A percentile compares a stretch with the other conserved stretches of the same genome.
phyloP scores from a whole-genome alignment of 1,140 invertebrate species.

The Gonioctena quinquepunctata region DNA sequence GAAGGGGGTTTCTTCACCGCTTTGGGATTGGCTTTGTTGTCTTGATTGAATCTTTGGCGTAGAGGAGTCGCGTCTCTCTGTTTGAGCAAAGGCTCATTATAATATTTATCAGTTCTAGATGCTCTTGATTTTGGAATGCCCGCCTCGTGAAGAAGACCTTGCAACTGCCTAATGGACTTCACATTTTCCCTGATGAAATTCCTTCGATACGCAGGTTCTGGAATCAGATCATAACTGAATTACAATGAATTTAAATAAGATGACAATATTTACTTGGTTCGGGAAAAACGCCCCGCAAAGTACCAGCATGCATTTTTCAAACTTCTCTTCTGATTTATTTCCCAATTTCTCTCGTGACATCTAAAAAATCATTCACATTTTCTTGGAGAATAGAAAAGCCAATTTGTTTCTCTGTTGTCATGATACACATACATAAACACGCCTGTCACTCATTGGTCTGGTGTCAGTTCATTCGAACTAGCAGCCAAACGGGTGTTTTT shows the following conservation, averaged over 20 bases:
- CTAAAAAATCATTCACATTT: not conserved
- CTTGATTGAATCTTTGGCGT: not conserved
- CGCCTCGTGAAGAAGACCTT: slow-evolving; percentile 57
- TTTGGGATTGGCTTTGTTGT: no score
- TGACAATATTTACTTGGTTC: slow-evolving; percentile 63
- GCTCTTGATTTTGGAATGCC: slow-evolving; percentile 38
- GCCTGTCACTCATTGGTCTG: no score
- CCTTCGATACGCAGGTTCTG: slow-evolving; percentile 60
- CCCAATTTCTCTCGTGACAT: not conserved
- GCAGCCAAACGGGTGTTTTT: no score
- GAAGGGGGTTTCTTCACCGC: not conserved
- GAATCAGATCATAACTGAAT: no score
- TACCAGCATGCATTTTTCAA: slow-evolving; percentile 27
- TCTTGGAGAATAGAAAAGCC: not conserved
- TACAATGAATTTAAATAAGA: no score
- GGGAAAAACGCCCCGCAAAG: slow-evolving; percentile 62
- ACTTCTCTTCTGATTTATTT: not conserved
- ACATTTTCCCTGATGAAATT: slow-evolving; percentile 65
- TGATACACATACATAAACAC: no score
- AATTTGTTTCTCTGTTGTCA: not conserved
- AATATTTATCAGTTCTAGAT: slow-evolving; percentile 53
- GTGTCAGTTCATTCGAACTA: no score
- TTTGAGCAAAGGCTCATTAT: slow-evolving; percentile 29
- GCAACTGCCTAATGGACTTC: slow-evolving; percentile 60
- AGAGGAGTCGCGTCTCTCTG: slow-evolving; percentile 3